phyloP scores from a whole-genome alignment of 1,140 invertebrate species.

The Rhopalosiphum maidis region DNA sequence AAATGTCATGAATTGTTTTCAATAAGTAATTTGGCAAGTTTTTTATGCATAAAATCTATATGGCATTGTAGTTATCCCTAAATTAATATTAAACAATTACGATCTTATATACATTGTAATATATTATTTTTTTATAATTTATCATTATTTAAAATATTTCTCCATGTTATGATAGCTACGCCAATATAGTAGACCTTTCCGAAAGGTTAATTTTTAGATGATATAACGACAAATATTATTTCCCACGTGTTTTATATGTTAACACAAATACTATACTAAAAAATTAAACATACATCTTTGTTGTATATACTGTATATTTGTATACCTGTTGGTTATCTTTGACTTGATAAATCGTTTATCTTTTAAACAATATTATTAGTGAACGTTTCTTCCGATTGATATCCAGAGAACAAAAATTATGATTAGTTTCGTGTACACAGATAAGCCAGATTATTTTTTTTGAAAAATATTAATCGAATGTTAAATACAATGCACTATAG shows the following conservation, averaged over 20 bases:
- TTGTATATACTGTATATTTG: neutral
- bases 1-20: neutral
- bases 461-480: neutral
- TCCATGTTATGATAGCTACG: neutral
- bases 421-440: no score
- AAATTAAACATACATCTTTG: neutral
- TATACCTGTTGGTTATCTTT: neutral
- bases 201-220: neutral
- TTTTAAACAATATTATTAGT: neutral
- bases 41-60: neutral
- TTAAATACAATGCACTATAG: neutral
- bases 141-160: neutral
- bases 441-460: neutral
- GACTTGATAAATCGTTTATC: slow-evolving; percentile 22
- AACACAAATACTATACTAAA: neutral
- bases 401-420: neutral
- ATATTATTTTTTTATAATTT: neutral
- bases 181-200: neutral
- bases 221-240: neutral
- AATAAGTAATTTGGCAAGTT: neutral
- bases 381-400: neutral
- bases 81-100: neutral
- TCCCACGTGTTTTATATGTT: neutral
- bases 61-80: neutral
- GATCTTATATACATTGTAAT: neutral